A percentile compares a stretch with the other conserved stretches of the same genome.
Conservation (phyloP, 2,113 vertebrate genomes). For the Actinemys pallida region DNA sequence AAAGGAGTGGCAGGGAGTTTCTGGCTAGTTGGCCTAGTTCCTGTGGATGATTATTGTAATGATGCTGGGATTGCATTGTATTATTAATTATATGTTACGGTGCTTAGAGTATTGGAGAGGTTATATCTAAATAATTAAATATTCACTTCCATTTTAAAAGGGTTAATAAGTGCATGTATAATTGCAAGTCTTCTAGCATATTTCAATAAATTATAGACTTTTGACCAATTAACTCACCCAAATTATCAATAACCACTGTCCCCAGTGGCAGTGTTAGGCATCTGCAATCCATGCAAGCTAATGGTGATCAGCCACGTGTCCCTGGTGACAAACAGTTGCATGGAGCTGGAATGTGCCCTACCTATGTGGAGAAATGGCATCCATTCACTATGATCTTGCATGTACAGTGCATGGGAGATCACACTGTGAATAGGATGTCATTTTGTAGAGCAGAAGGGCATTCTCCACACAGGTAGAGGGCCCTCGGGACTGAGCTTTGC, state of each 20-base stretch:
- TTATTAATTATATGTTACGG: background rate
- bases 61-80: background rate
- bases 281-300: too few species aligned
- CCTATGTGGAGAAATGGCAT: too few species aligned
- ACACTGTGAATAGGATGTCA: too few species aligned
- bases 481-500: background rate
- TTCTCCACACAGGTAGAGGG: background rate
- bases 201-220: background rate
- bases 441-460: too few species aligned
- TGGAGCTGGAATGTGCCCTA: too few species aligned
- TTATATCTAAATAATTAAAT: background rate
- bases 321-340: too few species aligned
- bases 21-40: rapidly evolving
- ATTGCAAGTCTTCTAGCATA: background rate
- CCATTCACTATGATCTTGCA: too few species aligned
- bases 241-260: too few species aligned
- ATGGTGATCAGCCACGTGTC: too few species aligned
- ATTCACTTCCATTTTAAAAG: background rate
- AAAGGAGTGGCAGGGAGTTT: background rate
- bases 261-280: too few species aligned
- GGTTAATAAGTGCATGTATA: rapidly evolving
- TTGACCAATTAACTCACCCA: background rate
- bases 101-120: background rate
- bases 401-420: too few species aligned
- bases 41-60: background rate